phyloP scores from a whole-genome alignment of 2,888 invertebrate genomes.

The Oasisia sp. region DNA sequence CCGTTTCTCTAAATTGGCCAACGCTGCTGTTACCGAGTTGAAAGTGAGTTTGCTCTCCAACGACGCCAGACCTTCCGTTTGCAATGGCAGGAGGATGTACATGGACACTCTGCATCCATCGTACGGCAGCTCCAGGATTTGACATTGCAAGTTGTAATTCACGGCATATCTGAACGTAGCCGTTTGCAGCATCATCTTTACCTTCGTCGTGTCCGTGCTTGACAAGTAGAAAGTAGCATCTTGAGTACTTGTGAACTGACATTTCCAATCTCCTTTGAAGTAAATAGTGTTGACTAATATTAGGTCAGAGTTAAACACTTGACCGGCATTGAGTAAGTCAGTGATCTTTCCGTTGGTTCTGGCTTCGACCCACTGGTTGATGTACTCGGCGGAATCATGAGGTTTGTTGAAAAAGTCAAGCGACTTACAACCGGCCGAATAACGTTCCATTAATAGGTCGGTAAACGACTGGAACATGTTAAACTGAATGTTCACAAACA shows the following conservation, averaged over 20 bases:
- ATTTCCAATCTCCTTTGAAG: conserved; percentile 67
- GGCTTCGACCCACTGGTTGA: conserved; percentile 85
- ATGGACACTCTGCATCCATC: no score
- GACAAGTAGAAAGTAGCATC: no score
- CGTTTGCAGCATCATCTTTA: conserved; percentile 76
- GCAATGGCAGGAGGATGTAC: conserved; percentile 45
- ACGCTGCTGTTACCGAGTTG: not conserved
- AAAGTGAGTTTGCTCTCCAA: conserved; percentile 28
- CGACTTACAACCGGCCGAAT: no score
- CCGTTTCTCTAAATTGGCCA: not conserved
- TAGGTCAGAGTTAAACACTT: conserved; percentile 64
- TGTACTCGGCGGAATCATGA: conserved; percentile 66
- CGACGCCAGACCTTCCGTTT: conserved; percentile 45
- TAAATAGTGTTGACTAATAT: conserved; percentile 68
- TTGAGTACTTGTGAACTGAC: conserved; percentile 67
- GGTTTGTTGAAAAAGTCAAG: conserved; percentile 45
- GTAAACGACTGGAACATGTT: no score
- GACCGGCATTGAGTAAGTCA: conserved; percentile 74
- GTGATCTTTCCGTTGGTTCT: conserved; percentile 86
- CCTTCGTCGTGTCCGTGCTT: no score
- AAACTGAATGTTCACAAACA: no score
- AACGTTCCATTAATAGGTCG: no score
- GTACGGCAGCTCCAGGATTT: conserved; percentile 77
- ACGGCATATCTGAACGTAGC: conserved; percentile 72
- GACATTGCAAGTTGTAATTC: conserved; percentile 75